These are phyloP conservation scores for Cosmopolites sordidus DNA, from an alignment of 2,888 invertebrate species.

Conservation along the genomic window DNA sequence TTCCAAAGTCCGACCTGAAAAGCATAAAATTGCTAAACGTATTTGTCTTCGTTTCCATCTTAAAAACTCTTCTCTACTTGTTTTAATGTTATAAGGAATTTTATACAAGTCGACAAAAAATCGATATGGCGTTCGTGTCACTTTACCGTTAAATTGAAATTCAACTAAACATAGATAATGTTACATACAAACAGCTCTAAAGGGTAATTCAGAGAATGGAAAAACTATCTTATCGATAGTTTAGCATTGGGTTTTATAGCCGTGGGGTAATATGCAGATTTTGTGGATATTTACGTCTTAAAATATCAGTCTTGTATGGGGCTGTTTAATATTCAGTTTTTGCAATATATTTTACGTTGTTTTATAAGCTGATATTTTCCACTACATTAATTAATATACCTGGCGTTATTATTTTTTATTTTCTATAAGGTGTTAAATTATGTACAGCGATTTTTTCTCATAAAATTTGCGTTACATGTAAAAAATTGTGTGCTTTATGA, in stretches of 20 bases:
- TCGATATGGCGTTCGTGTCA: slow-evolving; percentile 4
- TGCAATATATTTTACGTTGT: too few species aligned
- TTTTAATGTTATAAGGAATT: not conserved
- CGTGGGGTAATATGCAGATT: not conserved
- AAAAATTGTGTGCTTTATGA: too few species aligned
- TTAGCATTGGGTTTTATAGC: not conserved
- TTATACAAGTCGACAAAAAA: not conserved
- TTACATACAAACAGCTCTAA: slow-evolving; percentile 2
- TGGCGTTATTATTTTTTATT: too few species aligned
- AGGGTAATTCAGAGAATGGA: slow-evolving; percentile 1
- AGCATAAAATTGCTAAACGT: not conserved
- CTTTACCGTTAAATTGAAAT: slow-evolving; percentile 4
- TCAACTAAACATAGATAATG: slow-evolving; percentile 6
- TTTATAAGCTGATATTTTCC: too few species aligned
- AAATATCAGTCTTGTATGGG: too few species aligned
- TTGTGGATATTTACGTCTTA: not conserved
- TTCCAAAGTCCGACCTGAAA: slow-evolving; percentile 2
- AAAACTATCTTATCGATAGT: slow-evolving; percentile 2
- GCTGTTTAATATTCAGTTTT: too few species aligned
- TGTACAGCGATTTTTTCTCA: too few species aligned
- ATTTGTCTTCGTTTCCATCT: slow-evolving; percentile 3
- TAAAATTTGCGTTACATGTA: too few species aligned
- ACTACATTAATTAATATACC: too few species aligned
- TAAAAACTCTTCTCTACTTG: not conserved
- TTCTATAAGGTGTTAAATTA: too few species aligned